Evolutionary conservation across 2,888 invertebrate species (phyloP), one percentile per base, ranked within the genome.

Genomic region (Netelia melanura): DNA sequence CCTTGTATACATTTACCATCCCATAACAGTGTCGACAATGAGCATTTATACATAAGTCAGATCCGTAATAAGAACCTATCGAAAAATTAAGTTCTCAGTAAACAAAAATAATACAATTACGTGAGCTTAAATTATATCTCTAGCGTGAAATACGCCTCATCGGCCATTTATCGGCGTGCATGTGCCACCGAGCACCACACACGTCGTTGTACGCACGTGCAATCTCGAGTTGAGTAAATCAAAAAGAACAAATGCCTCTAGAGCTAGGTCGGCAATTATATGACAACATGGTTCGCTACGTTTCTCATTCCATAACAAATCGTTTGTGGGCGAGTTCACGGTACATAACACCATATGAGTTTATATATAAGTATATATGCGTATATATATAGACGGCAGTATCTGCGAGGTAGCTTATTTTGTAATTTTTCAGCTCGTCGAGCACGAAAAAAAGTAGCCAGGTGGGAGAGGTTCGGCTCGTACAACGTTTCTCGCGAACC

Each of bases 81-180:
- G 71, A 83, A 83, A 71, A 77, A 83, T 74, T 56, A 61, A 83
- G 72, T 30, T 30, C 48, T 62, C 79, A 74, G 79, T 21, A 21
- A 21, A 74, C 79, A 78, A 67, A 75, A 54, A 58, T 68, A 58
- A 78, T 52, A 79, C 81, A 81, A 85, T 85, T 79, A 79, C 81
- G 76, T 56, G 78, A 85, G 84, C 70, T 75, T 79, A 75, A 85
- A 85, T 85, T 79, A 85, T 76, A 79, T 62, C 48, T 85, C 82
- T 65, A 79, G 71, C 85, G 82, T 85, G 79, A 85, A 85, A 85
- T 82, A 82, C 85, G 79, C 82, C 70, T 82, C 79, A 82, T 62
- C 82, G 85, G 68, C 17, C 82, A 85, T 82, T 82, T 81, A 82
- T 83, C 75, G 78, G 62, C 64, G 68, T 67, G 70, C 67, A 43